Base-by-base conservation (phyloP, 2,888 invertebrate genomes). In the Pseudococcus jackbeardsleyi region DNA sequence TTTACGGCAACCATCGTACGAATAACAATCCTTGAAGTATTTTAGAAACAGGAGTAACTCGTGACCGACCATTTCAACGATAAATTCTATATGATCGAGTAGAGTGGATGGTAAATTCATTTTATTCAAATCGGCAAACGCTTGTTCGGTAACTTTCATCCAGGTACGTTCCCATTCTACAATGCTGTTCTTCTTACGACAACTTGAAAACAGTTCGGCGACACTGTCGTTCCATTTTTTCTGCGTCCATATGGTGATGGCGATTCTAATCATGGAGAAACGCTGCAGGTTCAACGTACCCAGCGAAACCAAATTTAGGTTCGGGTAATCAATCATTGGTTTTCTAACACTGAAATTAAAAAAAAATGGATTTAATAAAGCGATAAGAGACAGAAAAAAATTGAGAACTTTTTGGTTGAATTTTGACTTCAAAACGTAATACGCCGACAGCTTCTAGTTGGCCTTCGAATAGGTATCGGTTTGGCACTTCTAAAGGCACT, bases 21-120 rank as follows among this genome's bases (percentile, higher is more conserved):
- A 8, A 12, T 86, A 86, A 22, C 54, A 54, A 68, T 86, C 86
- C 68, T 42, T 86, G 39, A 54, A 86, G 22, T 86, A 86, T 22
- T 86, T 86, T 9, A 86, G 33, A 22, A 86, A 86, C 17, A 42
- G 33, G 19, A 86, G 86, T 46, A 86, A 68, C 22, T 86, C 86
- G 72, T 86, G 86, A 19, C 86, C 86, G 2, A 86, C 86, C 68
- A 86, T 68, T 68, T 86, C 86, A 15, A 86, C 86, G 42, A 86
- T 86, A 19, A 86, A 86, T 46, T 86, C 86, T n/a, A 86, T 17
- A 33, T 86, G 86, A 46, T 86, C 86, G n/a, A 64, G 26, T 22
- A 86, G 7, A 0, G 68, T 46, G 11, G 64, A 54, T 15, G 86
- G 86, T 68, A 86, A 46, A n/a, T 86, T 59, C 59, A 86, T 33